phyloP scores from a whole-genome alignment of 2,888 invertebrate species.

The Melanotus villosus region DNA sequence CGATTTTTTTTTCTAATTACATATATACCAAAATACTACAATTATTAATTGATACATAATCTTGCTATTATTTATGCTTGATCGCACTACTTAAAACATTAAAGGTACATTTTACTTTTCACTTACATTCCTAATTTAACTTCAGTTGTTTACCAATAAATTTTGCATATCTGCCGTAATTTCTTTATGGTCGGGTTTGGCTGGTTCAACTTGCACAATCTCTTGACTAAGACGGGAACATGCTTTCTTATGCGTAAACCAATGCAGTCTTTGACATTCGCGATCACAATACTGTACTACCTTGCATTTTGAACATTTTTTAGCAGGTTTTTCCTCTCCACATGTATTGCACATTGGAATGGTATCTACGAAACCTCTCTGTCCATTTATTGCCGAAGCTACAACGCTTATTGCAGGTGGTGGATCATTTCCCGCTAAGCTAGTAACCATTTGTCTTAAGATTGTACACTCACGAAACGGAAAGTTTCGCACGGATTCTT shows the following conservation, averaged over 20 bases:
- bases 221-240: constrained; percentile 76
- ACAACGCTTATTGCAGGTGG: constrained; percentile 81
- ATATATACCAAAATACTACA: no score
- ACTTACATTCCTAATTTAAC: no score
- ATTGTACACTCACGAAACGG: constrained; percentile 92
- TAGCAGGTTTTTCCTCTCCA: constrained; percentile 89
- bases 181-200: constrained; percentile 56
- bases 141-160: constrained; percentile 55
- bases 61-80: no score
- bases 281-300: constrained; percentile 94
- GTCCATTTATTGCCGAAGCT: constrained; percentile 88
- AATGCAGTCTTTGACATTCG: constrained; percentile 94
- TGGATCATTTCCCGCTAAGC: constrained; percentile 82
- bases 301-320: constrained; percentile 96
- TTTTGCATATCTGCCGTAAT: constrained; percentile 60
- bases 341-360: constrained; percentile 86
- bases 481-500: constrained; percentile 91
- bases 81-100: no score
- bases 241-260: constrained; percentile 92
- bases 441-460: constrained; percentile 87
- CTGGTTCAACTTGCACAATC: constrained; percentile 44
- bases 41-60: no score
- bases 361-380: constrained; percentile 81
- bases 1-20: no score
- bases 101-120: no score